These are phyloP conservation scores for Passer domesticus DNA, from an alignment of 2,113 vertebrate genomes.

Conservation along the genomic window DNA sequence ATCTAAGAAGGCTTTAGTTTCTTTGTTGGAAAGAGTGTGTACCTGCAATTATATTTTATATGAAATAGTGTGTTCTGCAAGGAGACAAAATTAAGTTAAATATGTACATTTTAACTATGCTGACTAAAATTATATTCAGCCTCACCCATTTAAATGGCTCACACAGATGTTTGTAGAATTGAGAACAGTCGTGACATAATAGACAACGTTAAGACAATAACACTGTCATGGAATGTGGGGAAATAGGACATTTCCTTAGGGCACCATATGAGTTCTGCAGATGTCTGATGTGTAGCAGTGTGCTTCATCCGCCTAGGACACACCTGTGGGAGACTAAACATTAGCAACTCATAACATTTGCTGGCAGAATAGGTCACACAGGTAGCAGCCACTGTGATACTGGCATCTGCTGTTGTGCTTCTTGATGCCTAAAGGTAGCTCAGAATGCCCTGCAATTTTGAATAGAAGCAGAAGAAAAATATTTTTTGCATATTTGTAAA, in stretches of 20 bases:
- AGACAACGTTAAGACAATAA: background rate
- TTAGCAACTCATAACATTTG: background rate
- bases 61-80: background rate
- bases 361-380: background rate
- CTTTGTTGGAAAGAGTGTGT: background rate
- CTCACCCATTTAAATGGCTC: background rate
- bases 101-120: background rate
- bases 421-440: background rate
- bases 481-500: background rate
- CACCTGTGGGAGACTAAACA: background rate
- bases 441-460: background rate
- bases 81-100: background rate
- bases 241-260: background rate
- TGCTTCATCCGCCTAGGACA: background rate
- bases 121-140: background rate
- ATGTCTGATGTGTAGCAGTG: background rate
- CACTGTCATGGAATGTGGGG: background rate
- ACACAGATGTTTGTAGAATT: background rate
- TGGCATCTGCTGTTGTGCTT: background rate
- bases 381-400: background rate
- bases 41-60: background rate
- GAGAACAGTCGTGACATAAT: background rate
- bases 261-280: background rate
- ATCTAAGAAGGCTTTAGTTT: background rate
- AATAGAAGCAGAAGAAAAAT: background rate